Evolutionary conservation across 2,797 vertebrate species (phyloP).

Genomic region (Rousettus madagascariensis): DNA sequence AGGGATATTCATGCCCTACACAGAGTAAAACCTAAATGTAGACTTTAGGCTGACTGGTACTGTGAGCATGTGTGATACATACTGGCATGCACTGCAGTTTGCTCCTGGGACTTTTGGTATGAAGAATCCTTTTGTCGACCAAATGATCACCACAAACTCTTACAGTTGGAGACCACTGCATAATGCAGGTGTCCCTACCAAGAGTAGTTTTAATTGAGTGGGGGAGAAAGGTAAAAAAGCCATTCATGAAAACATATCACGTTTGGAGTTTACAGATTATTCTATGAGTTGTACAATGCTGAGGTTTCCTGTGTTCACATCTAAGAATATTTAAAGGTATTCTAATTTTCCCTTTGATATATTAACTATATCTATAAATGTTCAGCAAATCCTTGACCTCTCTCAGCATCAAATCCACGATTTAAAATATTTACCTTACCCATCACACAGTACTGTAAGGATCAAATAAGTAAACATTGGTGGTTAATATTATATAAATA

Average conservation of each 20-base stretch:
- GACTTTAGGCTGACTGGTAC: conserved; percentile 27
- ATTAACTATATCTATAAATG: not conserved
- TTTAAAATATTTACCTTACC: conserved; percentile 11
- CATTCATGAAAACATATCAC: not conserved
- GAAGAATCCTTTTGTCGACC: conserved; percentile 14
- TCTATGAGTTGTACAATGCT: not conserved
- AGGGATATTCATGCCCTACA: conserved; percentile 96
- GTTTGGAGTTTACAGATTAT: not conserved
- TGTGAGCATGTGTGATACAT: not conserved
- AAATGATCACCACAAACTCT: not conserved
- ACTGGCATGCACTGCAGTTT: not conserved
- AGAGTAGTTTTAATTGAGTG: not conserved
- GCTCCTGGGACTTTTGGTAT: not conserved
- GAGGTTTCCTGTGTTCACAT: not conserved
- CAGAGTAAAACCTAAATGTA: conserved; percentile 75
- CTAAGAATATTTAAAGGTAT: not conserved
- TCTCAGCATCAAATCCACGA: not conserved
- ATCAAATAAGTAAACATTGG: not conserved
- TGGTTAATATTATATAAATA: not conserved
- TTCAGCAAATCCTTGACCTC: not conserved
- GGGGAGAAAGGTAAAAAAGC: not conserved
- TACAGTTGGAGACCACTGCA: not conserved
- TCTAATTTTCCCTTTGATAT: not conserved
- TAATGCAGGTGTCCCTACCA: not conserved
- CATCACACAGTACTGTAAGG: not conserved